Evolutionary conservation across 2,888 invertebrate species (phyloP).

Genomic region (Epirrhoe tristata): DNA sequence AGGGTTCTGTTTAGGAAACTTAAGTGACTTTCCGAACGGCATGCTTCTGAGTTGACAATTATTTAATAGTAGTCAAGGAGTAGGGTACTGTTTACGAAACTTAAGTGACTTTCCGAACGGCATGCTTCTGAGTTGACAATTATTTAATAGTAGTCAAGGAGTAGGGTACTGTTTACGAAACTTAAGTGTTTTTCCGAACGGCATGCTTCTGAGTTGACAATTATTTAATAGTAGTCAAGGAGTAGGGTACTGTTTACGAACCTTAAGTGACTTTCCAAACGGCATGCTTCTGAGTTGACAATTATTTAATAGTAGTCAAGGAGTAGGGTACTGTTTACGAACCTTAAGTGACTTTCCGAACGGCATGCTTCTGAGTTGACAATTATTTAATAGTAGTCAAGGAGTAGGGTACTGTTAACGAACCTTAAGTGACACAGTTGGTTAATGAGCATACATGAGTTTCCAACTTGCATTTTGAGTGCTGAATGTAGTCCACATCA

Average conservation of each 20-base stretch:
- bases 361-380: constrained; percentile 21
- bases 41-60: constrained; percentile 26
- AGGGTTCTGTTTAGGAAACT: no score
- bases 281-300: constrained; percentile 23
- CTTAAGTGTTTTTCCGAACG: constrained; percentile 28
- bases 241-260: no score
- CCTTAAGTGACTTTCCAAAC: constrained; percentile 28
- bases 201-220: constrained; percentile 25
- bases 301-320: constrained; percentile 22
- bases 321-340: not conserved
- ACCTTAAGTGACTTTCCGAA: constrained; percentile 30
- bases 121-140: constrained; percentile 27
- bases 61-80: constrained; percentile 17
- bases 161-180: no score
- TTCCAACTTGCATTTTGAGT: no score
- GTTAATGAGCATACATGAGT: no score
- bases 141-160: constrained; percentile 16
- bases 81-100: no score
- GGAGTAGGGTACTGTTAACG: not conserved
- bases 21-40: constrained; percentile 28
- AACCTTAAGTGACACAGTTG: not conserved
- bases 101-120: constrained; percentile 28
- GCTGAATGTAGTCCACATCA: no score
- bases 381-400: constrained; percentile 24
- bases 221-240: constrained; percentile 20